phyloP scores from a whole-genome alignment of 1,140 invertebrate genomes.

The Halesus radiatus region DNA sequence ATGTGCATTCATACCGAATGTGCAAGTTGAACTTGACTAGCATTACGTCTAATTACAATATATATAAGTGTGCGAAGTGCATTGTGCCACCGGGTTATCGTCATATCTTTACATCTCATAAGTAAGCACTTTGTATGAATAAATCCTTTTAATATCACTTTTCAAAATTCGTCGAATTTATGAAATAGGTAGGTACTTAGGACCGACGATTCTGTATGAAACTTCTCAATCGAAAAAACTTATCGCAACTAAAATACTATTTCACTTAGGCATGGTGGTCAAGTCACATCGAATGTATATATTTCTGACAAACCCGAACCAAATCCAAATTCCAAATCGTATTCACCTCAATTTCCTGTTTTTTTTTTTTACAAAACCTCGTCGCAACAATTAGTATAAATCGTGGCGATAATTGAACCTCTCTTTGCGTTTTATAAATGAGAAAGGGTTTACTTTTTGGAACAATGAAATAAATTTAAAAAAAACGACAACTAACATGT shows the following conservation, averaged over 20 bases:
- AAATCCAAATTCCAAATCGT: too few relatives aligned
- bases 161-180: conserved; percentile 34
- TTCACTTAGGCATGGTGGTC: too few relatives aligned
- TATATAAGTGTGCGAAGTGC: conserved; percentile 55
- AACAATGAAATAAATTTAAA: neutral
- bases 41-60: conserved; percentile 48
- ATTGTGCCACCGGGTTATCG: conserved; percentile 57
- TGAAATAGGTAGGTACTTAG: conserved; percentile 30
- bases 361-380: too few relatives aligned
- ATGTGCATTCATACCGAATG: conserved; percentile 49
- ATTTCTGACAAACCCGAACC: too few relatives aligned
- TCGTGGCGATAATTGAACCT: too few relatives aligned
- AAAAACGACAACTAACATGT: neutral
- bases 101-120: conserved; percentile 40
- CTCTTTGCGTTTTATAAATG: too few relatives aligned
- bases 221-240: neutral
- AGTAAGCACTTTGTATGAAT: conserved; percentile 39
- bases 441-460: neutral
- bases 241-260: too few relatives aligned
- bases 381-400: too few relatives aligned
- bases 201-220: neutral
- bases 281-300: too few relatives aligned
- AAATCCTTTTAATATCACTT: conserved; percentile 32
- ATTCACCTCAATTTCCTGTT: too few relatives aligned
- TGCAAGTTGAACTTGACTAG: conserved; percentile 52